Percentiles rank a stretch among this genome's conserved stretches.
Evolutionary conservation across 2,797 vertebrate genomes (phyloP).

Genomic region (Artibeus jamaicensis): DNA sequence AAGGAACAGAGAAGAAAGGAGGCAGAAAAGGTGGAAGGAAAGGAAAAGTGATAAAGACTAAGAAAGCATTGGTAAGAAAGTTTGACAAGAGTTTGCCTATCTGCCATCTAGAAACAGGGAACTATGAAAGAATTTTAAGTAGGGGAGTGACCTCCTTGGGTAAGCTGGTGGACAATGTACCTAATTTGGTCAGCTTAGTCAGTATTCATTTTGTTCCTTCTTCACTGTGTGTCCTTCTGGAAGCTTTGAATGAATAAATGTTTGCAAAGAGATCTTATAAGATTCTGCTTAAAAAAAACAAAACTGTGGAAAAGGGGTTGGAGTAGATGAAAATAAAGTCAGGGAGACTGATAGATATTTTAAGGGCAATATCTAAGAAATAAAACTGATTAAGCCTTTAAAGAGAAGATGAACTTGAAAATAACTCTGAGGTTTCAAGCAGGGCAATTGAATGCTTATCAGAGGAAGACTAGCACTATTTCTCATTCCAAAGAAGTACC

Average conservation of each 20-base stretch:
- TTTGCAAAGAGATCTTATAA: background rate
- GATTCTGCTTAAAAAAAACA: background rate
- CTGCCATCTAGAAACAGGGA: background rate
- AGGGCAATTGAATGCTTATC: background rate
- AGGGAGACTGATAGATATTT: background rate
- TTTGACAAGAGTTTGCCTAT: no score
- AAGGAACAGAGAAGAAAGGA: background rate
- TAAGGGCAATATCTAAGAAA: background rate
- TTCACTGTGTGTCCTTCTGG: background rate
- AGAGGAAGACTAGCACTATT: background rate
- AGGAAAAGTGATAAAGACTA: background rate
- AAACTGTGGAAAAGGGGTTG: background rate
- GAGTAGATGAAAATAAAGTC: background rate
- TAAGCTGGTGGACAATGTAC: background rate
- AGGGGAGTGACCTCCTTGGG: background rate
- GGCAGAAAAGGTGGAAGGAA: background rate
- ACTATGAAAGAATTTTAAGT: rapidly evolving
- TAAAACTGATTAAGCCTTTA: background rate
- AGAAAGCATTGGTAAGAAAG: background rate
- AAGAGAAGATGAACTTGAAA: background rate
- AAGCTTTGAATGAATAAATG: background rate
- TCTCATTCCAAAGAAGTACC: constrained; percentile 4
- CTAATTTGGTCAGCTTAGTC: background rate
- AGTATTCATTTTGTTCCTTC: rapidly evolving
- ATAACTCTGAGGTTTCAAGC: background rate